These are phyloP conservation scores for Gryllus bimaculatus DNA, from an alignment of 1,140 invertebrate genomes.

Conservation along the genomic window DNA sequence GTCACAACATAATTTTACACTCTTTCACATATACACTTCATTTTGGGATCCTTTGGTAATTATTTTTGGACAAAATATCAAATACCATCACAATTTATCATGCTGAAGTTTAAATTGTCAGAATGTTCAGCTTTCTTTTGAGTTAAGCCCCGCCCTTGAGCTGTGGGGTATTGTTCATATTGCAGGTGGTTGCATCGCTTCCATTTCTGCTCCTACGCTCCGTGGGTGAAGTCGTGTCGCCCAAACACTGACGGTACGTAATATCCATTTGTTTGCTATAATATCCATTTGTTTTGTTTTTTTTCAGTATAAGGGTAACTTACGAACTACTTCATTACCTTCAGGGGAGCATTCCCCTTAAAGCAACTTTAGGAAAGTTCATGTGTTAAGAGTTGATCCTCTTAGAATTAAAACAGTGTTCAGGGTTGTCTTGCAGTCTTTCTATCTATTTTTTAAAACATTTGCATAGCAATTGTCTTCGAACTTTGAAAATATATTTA, in stretches of 20 bases:
- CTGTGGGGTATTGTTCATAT: not conserved
- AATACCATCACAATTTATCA: not conserved
- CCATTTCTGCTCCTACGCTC: constrained; percentile 21
- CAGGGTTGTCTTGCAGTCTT: too few relatives aligned
- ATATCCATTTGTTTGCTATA: not conserved
- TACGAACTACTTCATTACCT: too few relatives aligned
- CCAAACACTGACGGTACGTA: constrained; percentile 21
- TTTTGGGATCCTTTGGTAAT: not conserved
- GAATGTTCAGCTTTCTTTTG: not conserved
- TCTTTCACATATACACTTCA: not conserved
- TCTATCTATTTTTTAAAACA: too few relatives aligned
- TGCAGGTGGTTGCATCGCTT: constrained; percentile 21
- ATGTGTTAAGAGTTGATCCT: too few relatives aligned
- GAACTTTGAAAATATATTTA: too few relatives aligned
- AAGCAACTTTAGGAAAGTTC: too few relatives aligned
- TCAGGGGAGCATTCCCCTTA: too few relatives aligned
- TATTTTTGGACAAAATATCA: not conserved
- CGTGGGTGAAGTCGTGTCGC: constrained; percentile 15
- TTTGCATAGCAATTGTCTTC: too few relatives aligned
- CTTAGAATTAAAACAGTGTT: too few relatives aligned
- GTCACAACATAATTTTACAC: not conserved
- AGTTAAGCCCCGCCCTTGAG: not conserved
- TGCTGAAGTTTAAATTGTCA: not conserved
- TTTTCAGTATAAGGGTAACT: too few relatives aligned
- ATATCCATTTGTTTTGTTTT: not conserved